Conservation (phyloP, 2,797 vertebrate genomes). For the Leptatherina wallacei region DNA sequence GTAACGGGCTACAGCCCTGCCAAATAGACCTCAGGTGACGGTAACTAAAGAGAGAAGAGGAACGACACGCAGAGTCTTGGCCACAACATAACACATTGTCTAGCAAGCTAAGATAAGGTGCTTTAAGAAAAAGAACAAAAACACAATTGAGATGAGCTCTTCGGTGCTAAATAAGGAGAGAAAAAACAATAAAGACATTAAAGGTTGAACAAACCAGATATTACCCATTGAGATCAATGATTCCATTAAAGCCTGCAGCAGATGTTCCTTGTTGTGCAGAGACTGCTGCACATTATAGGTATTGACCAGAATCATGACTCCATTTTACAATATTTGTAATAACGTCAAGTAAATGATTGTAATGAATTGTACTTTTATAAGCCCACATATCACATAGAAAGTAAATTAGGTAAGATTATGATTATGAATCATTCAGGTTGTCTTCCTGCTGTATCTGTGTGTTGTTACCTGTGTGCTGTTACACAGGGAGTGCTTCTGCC, state of each 20-base stretch:
- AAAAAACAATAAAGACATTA: conserved; percentile 37
- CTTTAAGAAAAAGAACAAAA: conserved; percentile 24
- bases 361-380: conserved; percentile 33
- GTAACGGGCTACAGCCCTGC: conserved; percentile 15
- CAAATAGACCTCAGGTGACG: conserved; percentile 31
- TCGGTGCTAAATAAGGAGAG: conserved; percentile 21
- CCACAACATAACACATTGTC: conserved; percentile 6
- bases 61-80: conserved; percentile 15
- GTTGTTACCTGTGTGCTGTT: conserved; percentile 16
- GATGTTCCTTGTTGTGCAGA: conserved; percentile 53
- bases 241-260: conserved; percentile 50
- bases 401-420: conserved; percentile 44
- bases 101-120: conserved; percentile 45
- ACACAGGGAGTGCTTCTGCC: conserved; percentile 14
- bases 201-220: conserved; percentile 48
- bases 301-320: conserved; percentile 49
- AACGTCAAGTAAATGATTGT: conserved; percentile 49
- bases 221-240: conserved; percentile 55
- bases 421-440: conserved; percentile 41
- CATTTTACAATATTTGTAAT: conserved; percentile 48
- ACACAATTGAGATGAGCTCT: conserved; percentile 28
- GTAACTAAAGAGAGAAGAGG: conserved; percentile 23
- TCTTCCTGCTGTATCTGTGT: conserved; percentile 5
- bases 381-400: conserved; percentile 26
- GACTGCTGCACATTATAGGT: conserved; percentile 42